Conservation (phyloP, 2,888 invertebrate species). For the Brachyptera risi region DNA sequence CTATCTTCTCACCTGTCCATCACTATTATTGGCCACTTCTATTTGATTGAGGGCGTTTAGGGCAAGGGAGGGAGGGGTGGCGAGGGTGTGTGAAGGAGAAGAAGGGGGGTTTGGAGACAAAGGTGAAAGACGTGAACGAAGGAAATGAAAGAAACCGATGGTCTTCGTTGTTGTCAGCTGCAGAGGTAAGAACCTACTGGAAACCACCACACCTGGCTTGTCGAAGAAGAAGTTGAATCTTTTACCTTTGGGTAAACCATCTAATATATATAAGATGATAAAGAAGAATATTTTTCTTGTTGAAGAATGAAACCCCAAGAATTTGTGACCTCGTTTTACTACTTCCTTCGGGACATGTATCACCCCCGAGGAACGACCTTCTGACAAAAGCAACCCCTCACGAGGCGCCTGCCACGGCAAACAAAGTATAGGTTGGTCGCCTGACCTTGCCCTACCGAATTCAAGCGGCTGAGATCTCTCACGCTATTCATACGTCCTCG, state of each 20-base stretch:
- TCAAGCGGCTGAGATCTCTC: too few species aligned
- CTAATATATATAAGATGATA: too few species aligned
- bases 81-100: too few species aligned
- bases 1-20: slow-evolving; percentile 16
- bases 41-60: too few species aligned
- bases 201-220: slow-evolving; percentile 7
- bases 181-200: too few species aligned
- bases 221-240: neutral
- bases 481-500: too few species aligned
- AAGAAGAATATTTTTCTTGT: slow-evolving; percentile 1
- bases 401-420: neutral
- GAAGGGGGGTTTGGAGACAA: too few species aligned
- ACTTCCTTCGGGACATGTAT: slow-evolving; percentile 15
- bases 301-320: slow-evolving; percentile 15
- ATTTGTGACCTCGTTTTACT: slow-evolving; percentile 20
- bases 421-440: too few species aligned
- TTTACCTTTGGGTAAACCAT: neutral
- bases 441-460: too few species aligned
- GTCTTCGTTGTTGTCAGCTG: slow-evolving; percentile 15
- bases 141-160: neutral
- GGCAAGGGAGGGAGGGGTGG: too few species aligned
- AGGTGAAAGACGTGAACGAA: slow-evolving; percentile 6
- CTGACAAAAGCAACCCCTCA: neutral
- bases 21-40: slow-evolving; percentile 15
- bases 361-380: slow-evolving; percentile 4